Conservation (phyloP, 2,113 vertebrate genomes). For the Lethenteron reissneri region DNA sequence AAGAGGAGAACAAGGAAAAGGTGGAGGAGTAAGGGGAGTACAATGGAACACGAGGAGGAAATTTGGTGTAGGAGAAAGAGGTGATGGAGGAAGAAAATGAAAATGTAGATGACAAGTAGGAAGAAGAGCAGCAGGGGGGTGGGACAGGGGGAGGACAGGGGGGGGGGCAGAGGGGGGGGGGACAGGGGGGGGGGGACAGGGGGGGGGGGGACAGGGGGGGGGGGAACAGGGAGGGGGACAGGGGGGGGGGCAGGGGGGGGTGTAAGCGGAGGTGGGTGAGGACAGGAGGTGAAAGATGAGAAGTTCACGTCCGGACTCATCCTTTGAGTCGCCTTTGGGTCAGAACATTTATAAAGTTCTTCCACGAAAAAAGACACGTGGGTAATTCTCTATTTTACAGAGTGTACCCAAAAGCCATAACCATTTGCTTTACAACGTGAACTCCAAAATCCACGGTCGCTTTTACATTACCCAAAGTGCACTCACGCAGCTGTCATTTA, state of each 20-base stretch:
- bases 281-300: neutral
- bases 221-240: neutral
- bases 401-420: no score
- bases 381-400: no score
- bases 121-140: neutral
- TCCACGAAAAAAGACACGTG: no score
- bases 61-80: no score
- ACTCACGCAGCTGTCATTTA: no score
- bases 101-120: neutral
- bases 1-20: neutral
- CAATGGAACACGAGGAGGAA: neutral
- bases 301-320: no score
- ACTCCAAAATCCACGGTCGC: no score
- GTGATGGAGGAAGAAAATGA: neutral
- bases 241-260: neutral
- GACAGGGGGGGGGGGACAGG: neutral
- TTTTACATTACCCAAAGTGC: no score
- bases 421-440: no score
- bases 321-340: no score
- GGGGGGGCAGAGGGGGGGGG: neutral
- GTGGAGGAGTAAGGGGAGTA: neutral
- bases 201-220: neutral
- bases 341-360: no score
- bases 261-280: neutral
- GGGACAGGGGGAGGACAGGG: neutral